phyloP scores from a whole-genome alignment of 2,888 invertebrate genomes.

The Gortyna flavago region DNA sequence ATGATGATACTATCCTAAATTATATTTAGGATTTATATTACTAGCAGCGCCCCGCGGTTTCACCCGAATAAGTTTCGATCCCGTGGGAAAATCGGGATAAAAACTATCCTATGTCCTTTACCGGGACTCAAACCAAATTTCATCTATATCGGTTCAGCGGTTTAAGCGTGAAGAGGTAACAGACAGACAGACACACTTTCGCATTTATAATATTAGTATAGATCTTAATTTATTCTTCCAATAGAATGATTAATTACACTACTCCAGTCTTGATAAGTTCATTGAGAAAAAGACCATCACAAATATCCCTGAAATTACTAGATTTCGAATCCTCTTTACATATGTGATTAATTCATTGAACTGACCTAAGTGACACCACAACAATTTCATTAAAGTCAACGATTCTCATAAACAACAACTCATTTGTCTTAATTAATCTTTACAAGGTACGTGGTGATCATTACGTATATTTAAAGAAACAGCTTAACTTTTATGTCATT shows the following conservation, averaged over 20 bases:
- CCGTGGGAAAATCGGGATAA: too few relatives aligned
- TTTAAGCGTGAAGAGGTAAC: too few relatives aligned
- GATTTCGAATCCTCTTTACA: neutral
- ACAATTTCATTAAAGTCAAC: constrained; percentile 21
- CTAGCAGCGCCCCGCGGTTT: too few relatives aligned
- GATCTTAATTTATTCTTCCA: neutral
- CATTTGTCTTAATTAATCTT: constrained; percentile 47
- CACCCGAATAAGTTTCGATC: too few relatives aligned
- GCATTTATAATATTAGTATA: too few relatives aligned
- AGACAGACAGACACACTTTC: too few relatives aligned
- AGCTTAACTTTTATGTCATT: constrained; percentile 9
- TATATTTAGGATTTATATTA: too few relatives aligned
- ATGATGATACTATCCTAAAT: too few relatives aligned
- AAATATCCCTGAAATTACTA: neutral
- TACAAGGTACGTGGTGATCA: constrained; percentile 15
- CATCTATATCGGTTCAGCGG: too few relatives aligned
- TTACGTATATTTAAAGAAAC: constrained; percentile 15
- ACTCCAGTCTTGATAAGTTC: neutral
- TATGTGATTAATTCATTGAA: constrained; percentile 15
- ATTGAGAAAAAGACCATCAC: neutral
- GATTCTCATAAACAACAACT: constrained; percentile 26
- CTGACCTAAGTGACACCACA: constrained; percentile 7
- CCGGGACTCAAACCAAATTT: too few relatives aligned
- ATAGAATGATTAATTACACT: neutral
- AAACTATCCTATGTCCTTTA: too few relatives aligned